Conservation (phyloP, 1,140 invertebrate species). For the Anoplolepis gracilipes region DNA sequence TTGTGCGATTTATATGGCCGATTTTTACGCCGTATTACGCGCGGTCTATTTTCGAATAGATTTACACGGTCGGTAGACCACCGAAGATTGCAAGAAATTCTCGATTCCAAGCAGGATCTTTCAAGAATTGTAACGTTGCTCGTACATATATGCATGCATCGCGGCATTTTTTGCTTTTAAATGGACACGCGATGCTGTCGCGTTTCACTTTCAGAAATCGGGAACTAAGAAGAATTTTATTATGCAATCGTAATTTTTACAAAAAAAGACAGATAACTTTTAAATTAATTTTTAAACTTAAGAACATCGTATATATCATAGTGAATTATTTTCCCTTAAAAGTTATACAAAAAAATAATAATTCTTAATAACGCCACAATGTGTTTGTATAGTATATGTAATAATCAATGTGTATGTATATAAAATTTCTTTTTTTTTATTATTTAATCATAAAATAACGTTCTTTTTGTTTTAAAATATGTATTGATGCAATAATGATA, state of each 20-base stretch:
- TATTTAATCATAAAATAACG: background rate
- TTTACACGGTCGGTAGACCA: background rate
- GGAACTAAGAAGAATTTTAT: background rate
- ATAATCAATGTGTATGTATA: background rate
- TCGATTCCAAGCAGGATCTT: constrained; percentile 38
- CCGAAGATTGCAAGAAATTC: constrained; percentile 51
- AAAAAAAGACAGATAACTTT: background rate
- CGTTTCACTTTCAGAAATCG: constrained; percentile 25
- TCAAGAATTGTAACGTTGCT: constrained; percentile 34
- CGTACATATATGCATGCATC: constrained; percentile 55
- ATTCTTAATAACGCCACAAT: background rate
- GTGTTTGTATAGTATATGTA: too few species aligned
- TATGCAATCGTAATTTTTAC: background rate
- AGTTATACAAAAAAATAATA: background rate
- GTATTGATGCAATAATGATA: background rate
- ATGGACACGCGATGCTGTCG: background rate
- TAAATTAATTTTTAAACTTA: background rate
- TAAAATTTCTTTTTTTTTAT: background rate
- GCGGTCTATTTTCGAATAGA: constrained; percentile 17
- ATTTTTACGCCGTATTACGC: constrained; percentile 49
- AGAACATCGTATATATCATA: background rate
- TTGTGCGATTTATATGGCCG: constrained; percentile 39
- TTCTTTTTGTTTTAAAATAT: background rate
- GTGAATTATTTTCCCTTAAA: background rate
- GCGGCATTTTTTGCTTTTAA: background rate